A percentile compares a stretch with the other conserved stretches of the same genome.
These are phyloP conservation scores for Megastigmus dorsalis DNA, from an alignment of 2,888 invertebrate species.

Conservation along the genomic window DNA sequence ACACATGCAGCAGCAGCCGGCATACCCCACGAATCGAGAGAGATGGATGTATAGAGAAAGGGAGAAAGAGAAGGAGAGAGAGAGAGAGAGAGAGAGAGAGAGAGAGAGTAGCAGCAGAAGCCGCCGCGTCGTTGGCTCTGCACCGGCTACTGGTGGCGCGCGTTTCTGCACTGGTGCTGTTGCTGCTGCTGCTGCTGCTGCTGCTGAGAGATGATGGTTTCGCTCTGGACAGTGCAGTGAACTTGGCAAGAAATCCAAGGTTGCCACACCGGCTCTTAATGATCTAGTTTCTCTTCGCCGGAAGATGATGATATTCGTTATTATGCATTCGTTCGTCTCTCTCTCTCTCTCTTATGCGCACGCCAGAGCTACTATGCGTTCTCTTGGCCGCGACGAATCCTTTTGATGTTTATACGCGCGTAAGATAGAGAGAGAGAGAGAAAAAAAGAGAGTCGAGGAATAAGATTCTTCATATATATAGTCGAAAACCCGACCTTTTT, in stretches of 20 bases:
- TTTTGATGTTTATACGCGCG: background rate
- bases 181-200: too few species aligned
- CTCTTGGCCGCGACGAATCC: background rate
- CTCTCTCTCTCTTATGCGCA: background rate
- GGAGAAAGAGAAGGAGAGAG: conserved; percentile 5
- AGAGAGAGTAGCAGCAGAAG: background rate
- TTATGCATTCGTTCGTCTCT: conserved; percentile 50
- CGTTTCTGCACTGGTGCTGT: too few species aligned
- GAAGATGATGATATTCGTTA: conserved; percentile 62
- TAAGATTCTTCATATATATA: too few species aligned
- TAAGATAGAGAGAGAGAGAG: background rate
- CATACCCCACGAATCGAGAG: too few species aligned
- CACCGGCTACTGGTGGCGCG: conserved; percentile 31
- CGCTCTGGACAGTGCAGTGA: conserved; percentile 67
- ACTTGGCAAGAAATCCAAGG: conserved; percentile 73
- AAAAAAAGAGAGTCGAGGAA: too few species aligned
- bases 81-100: conserved; percentile 7
- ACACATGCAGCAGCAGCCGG: too few species aligned
- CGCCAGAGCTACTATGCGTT: background rate
- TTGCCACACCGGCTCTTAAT: conserved; percentile 67
- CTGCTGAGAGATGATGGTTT: conserved; percentile 35
- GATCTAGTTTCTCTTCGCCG: conserved; percentile 70
- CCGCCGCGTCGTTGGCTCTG: conserved; percentile 15
- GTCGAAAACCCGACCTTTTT: too few species aligned
- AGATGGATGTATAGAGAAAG: too few species aligned